Conservation (phyloP, 2,797 vertebrate species). For the Nyctalus aviator region DNA sequence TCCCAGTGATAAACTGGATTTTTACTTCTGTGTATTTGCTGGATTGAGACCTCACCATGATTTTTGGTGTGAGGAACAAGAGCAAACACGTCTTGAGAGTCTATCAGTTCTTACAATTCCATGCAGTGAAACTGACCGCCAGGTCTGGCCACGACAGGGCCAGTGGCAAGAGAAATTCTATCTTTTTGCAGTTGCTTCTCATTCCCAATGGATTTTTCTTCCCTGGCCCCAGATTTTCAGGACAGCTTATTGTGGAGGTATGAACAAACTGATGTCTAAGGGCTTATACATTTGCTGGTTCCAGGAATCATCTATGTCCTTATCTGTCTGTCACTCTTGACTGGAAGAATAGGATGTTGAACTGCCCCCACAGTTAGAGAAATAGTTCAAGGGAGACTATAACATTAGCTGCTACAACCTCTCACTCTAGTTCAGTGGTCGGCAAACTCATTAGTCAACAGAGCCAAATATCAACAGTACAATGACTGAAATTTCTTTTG, state of each 20-base stretch:
- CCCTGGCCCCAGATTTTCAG: not conserved
- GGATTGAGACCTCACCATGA: not conserved
- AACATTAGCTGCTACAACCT: not conserved
- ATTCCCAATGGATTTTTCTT: not conserved
- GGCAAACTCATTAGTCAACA: too few relatives aligned
- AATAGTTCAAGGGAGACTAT: not conserved
- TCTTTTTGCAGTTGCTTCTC: not conserved
- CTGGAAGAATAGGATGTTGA: not conserved
- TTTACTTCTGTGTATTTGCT: slow-evolving; percentile 49
- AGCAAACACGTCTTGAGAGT: not conserved
- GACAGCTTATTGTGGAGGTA: not conserved
- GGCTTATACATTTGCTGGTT: not conserved
- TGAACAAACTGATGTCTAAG: not conserved
- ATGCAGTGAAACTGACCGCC: not conserved
- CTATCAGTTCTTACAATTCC: not conserved
- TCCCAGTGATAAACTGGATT: slow-evolving; percentile 11
- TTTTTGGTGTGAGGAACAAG: slow-evolving; percentile 4
- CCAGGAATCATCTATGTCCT: not conserved
- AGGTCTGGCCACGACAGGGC: not conserved
- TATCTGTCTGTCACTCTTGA: not conserved
- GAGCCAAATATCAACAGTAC: too few relatives aligned
- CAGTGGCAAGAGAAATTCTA: not conserved
- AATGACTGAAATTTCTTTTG: too few relatives aligned
- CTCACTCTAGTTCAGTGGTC: not conserved
- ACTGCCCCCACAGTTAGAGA: not conserved